Base-by-base conservation (phyloP, 2,113 vertebrate species). In the Calypte anna region DNA sequence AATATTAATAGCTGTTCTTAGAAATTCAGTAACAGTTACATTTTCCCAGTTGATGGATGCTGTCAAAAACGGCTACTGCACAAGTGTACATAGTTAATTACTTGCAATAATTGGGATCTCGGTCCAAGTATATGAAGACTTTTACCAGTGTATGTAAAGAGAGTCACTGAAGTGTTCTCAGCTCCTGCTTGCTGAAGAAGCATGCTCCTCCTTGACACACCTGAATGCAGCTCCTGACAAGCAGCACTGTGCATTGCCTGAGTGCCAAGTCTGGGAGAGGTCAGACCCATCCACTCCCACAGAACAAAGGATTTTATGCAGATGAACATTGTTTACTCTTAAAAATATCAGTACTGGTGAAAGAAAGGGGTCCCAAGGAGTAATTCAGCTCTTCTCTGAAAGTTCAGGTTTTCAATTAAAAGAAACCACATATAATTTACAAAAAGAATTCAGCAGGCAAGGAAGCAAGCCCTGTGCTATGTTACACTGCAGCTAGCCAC, bases 1-100 rank as follows among this genome's bases (percentile, higher is more conserved):
- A 91, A 83, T 79, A 87, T 85, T 91, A 82, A 88, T 83, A 12
- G n/a, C 24, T 33, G 55, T 93, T 91, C 83, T 94, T 93, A 95
- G 75, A 30, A 93, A 94, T 87, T 51, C 67, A 88, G 6, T 74
- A 78, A 61, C 36, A 81, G 88, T 76, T 84, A 61, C 12, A 15
- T 91, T 92, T 90, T 75, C 86, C 82, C 69, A 79, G 55, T 4
- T 91, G 90, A 87, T 40, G 55, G 75, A 28, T 77, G 38, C 38
- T 67, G 63, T 85, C 91, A 87, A 78, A 90, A 96, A 93, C 17
- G 72, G 84, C 79, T 92, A 33, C 78, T 0, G 2, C 31, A 77
- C 16, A 57, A 82, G 51, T 28, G 12, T 58, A 48, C 9, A 5
- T 38, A 58, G 74, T n/a, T 90, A 89, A 94, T 92, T 92, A 74